phyloP scores from a whole-genome alignment of 2,888 invertebrate genomes.

The Melieria crassipennis region DNA sequence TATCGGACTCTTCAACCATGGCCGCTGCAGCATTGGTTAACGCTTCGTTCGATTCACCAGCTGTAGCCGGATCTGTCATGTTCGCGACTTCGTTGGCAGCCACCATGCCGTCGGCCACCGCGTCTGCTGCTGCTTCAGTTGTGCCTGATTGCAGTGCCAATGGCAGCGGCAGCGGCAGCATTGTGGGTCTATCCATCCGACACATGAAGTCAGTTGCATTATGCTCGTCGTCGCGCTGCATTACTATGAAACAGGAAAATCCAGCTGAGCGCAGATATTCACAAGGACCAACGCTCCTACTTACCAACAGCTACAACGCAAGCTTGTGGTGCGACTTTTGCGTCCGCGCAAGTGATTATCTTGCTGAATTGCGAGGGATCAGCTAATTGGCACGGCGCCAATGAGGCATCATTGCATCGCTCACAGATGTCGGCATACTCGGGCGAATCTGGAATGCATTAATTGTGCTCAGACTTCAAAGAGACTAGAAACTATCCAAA shows the following conservation, averaged over 20 bases:
- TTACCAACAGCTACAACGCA: conserved; percentile 32
- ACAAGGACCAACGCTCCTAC: background rate
- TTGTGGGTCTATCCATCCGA: background rate
- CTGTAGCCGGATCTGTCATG: too few relatives aligned
- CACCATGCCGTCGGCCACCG: background rate
- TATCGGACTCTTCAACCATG: too few relatives aligned
- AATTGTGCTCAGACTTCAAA: too few relatives aligned
- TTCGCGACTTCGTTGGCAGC: background rate
- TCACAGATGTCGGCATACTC: conserved; percentile 20
- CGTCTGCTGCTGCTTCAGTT: conserved; percentile 10
- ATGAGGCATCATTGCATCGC: conserved; percentile 14
- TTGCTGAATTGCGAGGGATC: conserved; percentile 5
- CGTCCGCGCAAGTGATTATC: conserved; percentile 20
- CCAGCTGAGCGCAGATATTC: background rate
- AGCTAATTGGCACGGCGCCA: conserved; percentile 16
- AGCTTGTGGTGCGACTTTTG: background rate
- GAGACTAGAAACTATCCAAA: too few relatives aligned
- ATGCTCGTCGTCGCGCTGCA: background rate
- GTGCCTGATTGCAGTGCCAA: conserved; percentile 14
- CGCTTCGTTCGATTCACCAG: too few relatives aligned
- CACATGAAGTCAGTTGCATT: conserved; percentile 14
- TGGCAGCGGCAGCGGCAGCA: conserved; percentile 3
- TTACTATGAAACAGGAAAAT: background rate
- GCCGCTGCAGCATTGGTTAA: too few relatives aligned
- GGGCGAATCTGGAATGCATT: conserved; percentile 3